Base-by-base conservation (phyloP, 1,140 invertebrate genomes). In the Calephelis nemesis region DNA sequence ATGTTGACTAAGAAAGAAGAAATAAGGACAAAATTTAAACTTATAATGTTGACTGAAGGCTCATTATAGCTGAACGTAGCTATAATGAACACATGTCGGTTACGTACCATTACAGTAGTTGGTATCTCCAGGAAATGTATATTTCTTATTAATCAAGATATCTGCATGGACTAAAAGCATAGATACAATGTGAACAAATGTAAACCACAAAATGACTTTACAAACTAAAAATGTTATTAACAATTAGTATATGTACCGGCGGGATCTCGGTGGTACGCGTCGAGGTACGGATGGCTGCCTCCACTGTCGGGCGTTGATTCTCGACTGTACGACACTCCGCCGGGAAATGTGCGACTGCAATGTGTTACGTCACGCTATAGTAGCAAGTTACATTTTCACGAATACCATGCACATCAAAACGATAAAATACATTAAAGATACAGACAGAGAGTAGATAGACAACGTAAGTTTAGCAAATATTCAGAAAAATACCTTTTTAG, bases 241-340 rank as follows among this genome's bases (percentile, higher is more conserved):
- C 6, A 45, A 1, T 7, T 45, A 9, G 6, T 45, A 7, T 42
- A 8, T 8, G 6, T 45, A 45, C 96, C 96, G 78, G 96, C 95
- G 12, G 96, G 94, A 86, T 97, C 96, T 83, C 96, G 92, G 78
- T 92, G 92, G 82, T 97, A 97, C 62, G 95, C 95, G 83, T 97
- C 96, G 85, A 97, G 94, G 79, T 97, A 97, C 4, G 92, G 92
- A 88, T 97, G 96, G 40, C 95, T 96, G 66, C 95, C 96, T 52
- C 96, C 95, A 79, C 95, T 96, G 84, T 97, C 96, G 9, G 95
- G 95, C 49, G 96, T 97, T 47, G 96, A 97, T 87, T 97, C 96
- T 70, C 96, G 94, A 88, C 96, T 97, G 83, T 97, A 97, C 78
- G 92, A 90, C 1, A 92, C 92, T 13, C 88, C 90, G 62, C 92